Evolutionary conservation across 2,797 vertebrate genomes (phyloP).

Genomic region (Sebastes wilsoni): DNA sequence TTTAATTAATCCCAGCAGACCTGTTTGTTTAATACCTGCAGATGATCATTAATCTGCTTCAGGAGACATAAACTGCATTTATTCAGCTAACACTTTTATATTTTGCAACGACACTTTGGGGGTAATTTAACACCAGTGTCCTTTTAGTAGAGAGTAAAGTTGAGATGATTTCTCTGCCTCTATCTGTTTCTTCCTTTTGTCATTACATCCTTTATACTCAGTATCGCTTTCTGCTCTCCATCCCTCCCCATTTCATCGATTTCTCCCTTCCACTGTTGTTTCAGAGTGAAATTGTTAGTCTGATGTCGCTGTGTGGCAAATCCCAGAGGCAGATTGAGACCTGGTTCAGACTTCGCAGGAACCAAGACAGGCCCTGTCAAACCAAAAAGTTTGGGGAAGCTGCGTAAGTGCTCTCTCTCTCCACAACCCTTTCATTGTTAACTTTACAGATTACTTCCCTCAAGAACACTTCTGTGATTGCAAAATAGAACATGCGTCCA

Average conservation of each 20-base stretch:
- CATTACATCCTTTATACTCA: background rate
- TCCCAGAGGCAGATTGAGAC: constrained; percentile 85
- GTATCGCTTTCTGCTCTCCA: background rate
- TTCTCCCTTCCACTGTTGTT: constrained; percentile 42
- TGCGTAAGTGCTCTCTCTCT: constrained; percentile 76
- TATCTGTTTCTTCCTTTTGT: background rate
- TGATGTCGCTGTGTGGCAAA: constrained; percentile 84
- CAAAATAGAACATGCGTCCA: background rate
- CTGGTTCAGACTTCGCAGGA: constrained; percentile 90
- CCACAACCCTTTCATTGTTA: background rate
- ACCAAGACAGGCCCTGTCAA: constrained; percentile 84
- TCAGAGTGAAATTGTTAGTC: constrained; percentile 74
- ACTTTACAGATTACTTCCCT: background rate
- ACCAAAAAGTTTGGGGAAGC: constrained; percentile 92
- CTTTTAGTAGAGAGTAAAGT: background rate
- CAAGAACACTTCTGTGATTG: background rate
- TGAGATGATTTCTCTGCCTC: background rate
- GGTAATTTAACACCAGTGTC: background rate
- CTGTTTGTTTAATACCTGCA: constrained; percentile 5
- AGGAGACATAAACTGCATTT: background rate
- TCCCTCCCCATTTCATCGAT: background rate
- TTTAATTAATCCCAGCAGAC: background rate
- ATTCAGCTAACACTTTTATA: background rate
- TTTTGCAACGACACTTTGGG: background rate
- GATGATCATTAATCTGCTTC: background rate